A percentile compares a stretch with the other conserved stretches of the same genome.
Conservation (phyloP, 2,888 invertebrate species). For the Agrochola litura region DNA sequence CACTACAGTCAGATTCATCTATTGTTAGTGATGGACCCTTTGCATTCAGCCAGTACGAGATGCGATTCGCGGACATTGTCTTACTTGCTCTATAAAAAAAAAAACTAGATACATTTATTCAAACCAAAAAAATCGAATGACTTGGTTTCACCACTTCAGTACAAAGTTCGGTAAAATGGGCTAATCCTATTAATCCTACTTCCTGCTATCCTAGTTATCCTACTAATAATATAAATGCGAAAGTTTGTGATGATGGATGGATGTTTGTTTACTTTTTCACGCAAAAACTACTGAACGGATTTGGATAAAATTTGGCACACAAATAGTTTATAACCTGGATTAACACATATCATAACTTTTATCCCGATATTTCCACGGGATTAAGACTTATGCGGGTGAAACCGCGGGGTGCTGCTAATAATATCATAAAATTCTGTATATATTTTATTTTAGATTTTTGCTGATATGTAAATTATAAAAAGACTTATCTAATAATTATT, state of each 20-base stretch:
- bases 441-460: accelerated
- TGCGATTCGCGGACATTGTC: slow-evolving; percentile 73
- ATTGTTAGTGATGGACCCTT: slow-evolving; percentile 81
- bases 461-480: neutral
- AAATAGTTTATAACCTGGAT: too few species aligned
- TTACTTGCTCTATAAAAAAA: slow-evolving; percentile 55
- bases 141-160: neutral
- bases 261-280: too few species aligned
- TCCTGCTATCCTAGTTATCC: too few species aligned
- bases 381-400: too few species aligned
- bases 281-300: too few species aligned
- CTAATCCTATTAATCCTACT: too few species aligned
- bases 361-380: too few species aligned
- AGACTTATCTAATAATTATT: neutral
- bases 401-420: neutral
- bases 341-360: too few species aligned
- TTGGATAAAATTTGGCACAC: too few species aligned
- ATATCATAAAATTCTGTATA: neutral
- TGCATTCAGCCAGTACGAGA: slow-evolving; percentile 77
- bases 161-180: neutral
- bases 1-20: slow-evolving; percentile 80
- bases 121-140: neutral
- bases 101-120: neutral
- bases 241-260: too few species aligned
- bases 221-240: too few species aligned